Base-by-base conservation (phyloP, 2,113 vertebrate genomes). In the Sciurus niger region DNA sequence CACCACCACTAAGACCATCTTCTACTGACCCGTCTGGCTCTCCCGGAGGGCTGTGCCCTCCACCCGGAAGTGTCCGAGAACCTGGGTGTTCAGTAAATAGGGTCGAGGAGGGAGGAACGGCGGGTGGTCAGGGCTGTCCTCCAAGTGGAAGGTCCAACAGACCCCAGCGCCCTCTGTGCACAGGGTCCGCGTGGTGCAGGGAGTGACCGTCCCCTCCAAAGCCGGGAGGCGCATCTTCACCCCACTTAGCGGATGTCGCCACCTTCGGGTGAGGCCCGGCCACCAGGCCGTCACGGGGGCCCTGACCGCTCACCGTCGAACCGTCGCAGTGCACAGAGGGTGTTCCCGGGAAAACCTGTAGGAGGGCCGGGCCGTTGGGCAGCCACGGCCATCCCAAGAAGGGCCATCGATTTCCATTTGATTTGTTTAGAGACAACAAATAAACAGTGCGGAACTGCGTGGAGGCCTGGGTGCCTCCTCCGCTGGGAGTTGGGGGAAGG, bases 371-470 rank as follows among this genome's bases (percentile, higher is more conserved):
- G 82, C 87, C 77, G 3, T 88, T 96, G 94, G 97, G 97, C 96
- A 90, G 96, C 40, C 2, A 1, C 43, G 0, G 0, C 0, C 0
- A 74, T 88, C 84, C 96, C 55, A 37, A 79, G 96, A 94, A 96
- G 70, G 82, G 87, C 93, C 96, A 86, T 95, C 96, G 85, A 89
- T 97, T 97, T 97, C 90, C 4, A 0, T 90, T 70, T 86, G 72
- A 95, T 96, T 95, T 96, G 94, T 94, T 96, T 96, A 85, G 95
- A 95, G 96, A 93, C 82, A 96, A 97, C 96, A 96, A 95, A 90
- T 55, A 89, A 93, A 97, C 95, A 95, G 63, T 8, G 79, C 0
- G 0, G 87, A 92, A 20, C 65, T 0, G 0, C 78, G 74, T 40
- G 34, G 22, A 93, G 88, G 77, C 43, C 89, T 87, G 12, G 28